These are phyloP conservation scores for Mustelus asterias DNA, from an alignment of 2,113 vertebrate genomes.

Conservation along the genomic window DNA sequence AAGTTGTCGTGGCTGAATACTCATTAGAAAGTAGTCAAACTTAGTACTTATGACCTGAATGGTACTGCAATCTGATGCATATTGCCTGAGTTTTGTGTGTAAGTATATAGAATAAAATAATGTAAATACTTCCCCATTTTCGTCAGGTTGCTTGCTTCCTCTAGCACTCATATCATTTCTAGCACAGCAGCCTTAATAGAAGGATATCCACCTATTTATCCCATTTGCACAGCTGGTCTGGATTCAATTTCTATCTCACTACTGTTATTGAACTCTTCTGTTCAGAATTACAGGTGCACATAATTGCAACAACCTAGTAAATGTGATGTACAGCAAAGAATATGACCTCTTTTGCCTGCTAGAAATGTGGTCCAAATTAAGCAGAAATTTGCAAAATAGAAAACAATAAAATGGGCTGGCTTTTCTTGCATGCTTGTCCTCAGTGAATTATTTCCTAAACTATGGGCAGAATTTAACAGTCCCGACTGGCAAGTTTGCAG, in stretches of 20 bases:
- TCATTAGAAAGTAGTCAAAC: neutral
- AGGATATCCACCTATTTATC: neutral
- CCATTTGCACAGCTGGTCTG: neutral
- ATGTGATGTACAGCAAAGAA: neutral
- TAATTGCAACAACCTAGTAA: neutral
- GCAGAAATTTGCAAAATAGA: constrained; percentile 1
- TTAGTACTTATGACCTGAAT: neutral
- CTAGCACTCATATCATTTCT: neutral
- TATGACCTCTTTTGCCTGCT: neutral
- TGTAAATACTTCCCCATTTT: neutral
- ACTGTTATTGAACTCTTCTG: neutral
- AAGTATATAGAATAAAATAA: neutral
- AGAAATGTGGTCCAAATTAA: neutral
- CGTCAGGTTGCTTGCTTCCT: neutral
- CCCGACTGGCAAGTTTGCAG: too few relatives aligned
- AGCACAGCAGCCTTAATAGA: neutral
- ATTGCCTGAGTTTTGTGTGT: neutral
- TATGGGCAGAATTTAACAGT: neutral
- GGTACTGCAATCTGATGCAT: neutral
- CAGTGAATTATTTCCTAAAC: neutral
- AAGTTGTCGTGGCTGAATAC: neutral
- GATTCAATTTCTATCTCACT: neutral
- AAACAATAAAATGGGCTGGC: neutral
- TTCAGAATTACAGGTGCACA: neutral
- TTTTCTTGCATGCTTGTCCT: neutral